Evolutionary conservation across 2,888 invertebrate genomes (phyloP).

Genomic region (Salticus scenicus): DNA sequence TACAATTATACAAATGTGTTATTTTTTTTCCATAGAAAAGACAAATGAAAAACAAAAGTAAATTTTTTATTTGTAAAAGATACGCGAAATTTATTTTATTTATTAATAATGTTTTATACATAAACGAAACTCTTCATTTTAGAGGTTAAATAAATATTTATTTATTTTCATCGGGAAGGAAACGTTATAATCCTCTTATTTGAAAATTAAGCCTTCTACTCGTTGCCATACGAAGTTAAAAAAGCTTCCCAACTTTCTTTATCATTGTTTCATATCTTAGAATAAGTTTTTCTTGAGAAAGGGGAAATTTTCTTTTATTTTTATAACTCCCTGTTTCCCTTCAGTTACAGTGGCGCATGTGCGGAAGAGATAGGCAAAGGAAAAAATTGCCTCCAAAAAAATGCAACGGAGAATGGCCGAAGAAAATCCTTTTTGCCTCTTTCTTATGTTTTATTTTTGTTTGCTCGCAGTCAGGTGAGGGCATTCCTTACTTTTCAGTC

Average conservation of each 20-base stretch:
- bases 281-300: not conserved
- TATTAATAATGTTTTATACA: too few relatives aligned
- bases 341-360: not conserved
- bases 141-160: too few relatives aligned
- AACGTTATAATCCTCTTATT: slow-evolving; percentile 5
- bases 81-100: too few relatives aligned
- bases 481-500: slow-evolving; percentile 6
- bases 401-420: not conserved
- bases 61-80: too few relatives aligned
- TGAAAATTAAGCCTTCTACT: not conserved
- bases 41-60: too few relatives aligned
- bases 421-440: slow-evolving; percentile 7
- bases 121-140: too few relatives aligned
- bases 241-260: not conserved
- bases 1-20: too few relatives aligned
- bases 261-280: not conserved
- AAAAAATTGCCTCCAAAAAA: slow-evolving; percentile 1
- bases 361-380: not conserved
- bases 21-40: too few relatives aligned
- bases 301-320: not conserved
- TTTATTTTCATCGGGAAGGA: not conserved
- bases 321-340: not conserved
- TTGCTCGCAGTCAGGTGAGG: not conserved
- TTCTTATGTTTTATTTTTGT: not conserved
- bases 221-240: not conserved